phyloP scores from a whole-genome alignment of 2,888 invertebrate genomes.

The Iphiclides podalirius region DNA sequence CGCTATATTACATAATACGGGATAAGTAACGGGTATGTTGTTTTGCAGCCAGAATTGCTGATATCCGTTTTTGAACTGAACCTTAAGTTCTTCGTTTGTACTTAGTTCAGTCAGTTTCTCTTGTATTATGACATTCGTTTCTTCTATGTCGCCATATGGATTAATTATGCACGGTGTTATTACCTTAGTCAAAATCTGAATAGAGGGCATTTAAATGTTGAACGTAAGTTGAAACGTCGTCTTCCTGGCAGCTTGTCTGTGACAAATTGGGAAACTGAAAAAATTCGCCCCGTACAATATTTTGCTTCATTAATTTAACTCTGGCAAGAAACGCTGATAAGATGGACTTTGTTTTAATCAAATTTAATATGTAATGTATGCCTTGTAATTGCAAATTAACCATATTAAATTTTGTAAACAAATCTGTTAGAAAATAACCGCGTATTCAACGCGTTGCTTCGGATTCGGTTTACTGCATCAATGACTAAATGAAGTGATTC shows the following conservation, averaged over 20 bases:
- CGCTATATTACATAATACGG: no score
- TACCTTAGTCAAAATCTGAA: conserved; percentile 19
- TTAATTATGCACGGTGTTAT: conserved; percentile 27
- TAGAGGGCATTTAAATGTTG: conserved; percentile 22
- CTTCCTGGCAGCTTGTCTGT: conserved; percentile 5
- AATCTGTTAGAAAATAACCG: conserved; percentile 23
- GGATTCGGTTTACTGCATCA: conserved; percentile 8
- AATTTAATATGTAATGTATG: not conserved
- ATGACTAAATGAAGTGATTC: no score
- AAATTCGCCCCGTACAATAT: conserved; percentile 29
- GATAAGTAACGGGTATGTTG: no score
- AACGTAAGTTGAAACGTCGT: conserved; percentile 22
- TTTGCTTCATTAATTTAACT: conserved; percentile 37
- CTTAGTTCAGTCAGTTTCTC: conserved; percentile 22
- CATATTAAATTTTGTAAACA: conserved; percentile 26
- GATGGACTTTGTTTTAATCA: conserved; percentile 37
- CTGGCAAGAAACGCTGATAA: conserved; percentile 35
- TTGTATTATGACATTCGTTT: conserved; percentile 22
- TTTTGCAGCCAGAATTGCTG: no score
- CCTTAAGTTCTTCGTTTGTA: conserved; percentile 21
- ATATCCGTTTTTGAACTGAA: no score
- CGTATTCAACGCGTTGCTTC: conserved; percentile 25
- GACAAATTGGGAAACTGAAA: conserved; percentile 1
- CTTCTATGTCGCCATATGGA: conserved; percentile 26
- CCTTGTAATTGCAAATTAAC: conserved; percentile 6